A percentile compares a stretch with the other conserved stretches of the same genome.
Evolutionary conservation across 2,113 vertebrate genomes (phyloP).

Genomic region (Myiagra hebetior): DNA sequence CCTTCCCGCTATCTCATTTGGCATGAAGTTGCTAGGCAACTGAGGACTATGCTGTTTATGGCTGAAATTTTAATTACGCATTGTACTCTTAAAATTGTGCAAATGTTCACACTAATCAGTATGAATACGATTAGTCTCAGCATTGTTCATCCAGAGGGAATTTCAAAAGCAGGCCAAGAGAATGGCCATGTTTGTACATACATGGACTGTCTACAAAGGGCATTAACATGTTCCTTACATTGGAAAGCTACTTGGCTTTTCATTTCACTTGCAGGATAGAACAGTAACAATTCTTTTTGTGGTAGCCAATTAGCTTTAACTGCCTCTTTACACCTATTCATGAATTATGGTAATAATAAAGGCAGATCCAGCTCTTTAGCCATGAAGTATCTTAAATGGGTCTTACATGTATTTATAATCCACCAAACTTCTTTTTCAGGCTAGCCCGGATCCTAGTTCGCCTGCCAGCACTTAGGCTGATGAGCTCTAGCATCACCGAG

Average conservation of each 20-base stretch:
- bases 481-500: constrained; percentile 96
- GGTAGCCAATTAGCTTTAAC: background rate
- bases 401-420: background rate
- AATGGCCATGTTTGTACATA: background rate
- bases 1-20: background rate
- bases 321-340: background rate
- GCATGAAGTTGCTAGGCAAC: background rate
- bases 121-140: background rate
- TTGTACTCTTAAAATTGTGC: background rate
- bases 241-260: background rate
- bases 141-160: background rate
- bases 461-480: constrained; percentile 91
- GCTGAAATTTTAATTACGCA: background rate
- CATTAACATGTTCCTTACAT: background rate
- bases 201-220: background rate
- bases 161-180: background rate
- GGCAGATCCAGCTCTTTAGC: background rate
- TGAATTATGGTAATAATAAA: background rate
- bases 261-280: background rate
- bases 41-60: background rate
- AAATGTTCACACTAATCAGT: background rate
- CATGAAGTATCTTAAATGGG: background rate
- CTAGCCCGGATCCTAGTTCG: constrained; percentile 93
- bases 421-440: constrained; percentile 69
- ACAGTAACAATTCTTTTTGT: background rate